Evolutionary conservation across 2,113 vertebrate species (phyloP).

Genomic region (Osmerus eperlanus): DNA sequence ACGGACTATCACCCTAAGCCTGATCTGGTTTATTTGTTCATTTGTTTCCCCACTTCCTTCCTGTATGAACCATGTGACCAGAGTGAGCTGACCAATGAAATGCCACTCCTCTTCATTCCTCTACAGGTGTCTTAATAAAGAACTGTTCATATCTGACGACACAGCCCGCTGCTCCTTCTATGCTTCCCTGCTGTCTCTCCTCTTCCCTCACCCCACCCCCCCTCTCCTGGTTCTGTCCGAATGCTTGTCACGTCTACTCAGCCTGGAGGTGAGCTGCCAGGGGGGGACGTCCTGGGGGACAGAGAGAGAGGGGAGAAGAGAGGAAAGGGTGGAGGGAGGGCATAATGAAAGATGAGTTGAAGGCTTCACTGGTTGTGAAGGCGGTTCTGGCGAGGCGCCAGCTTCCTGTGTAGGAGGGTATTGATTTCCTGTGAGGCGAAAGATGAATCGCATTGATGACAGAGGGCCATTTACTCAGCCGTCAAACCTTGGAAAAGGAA

Average conservation of each 20-base stretch:
- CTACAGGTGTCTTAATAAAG: conserved; percentile 62
- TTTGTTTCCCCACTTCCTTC: background rate
- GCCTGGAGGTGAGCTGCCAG: too few relatives aligned
- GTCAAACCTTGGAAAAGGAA: background rate
- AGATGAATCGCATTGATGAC: conserved; percentile 9
- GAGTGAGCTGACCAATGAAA: background rate
- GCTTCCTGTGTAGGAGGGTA: background rate
- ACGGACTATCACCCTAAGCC: too few relatives aligned
- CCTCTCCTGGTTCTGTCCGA: too few relatives aligned
- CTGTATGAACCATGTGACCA: too few relatives aligned
- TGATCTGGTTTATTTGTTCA: background rate
- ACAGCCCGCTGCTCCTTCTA: too few relatives aligned
- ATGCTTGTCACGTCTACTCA: too few relatives aligned
- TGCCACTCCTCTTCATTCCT: conserved; percentile 34
- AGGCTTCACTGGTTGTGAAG: background rate
- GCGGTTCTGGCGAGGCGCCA: background rate
- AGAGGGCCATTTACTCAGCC: background rate
- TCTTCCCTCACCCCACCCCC: too few relatives aligned
- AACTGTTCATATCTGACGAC: conserved; percentile 8
- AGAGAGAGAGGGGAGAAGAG: too few relatives aligned
- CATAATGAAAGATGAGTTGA: background rate
- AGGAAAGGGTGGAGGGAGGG: too few relatives aligned
- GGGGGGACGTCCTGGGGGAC: too few relatives aligned
- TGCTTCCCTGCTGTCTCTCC: too few relatives aligned
- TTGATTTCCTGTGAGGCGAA: conserved; percentile 8